Conservation (phyloP, 2,113 vertebrate genomes). For the Alces alces region DNA sequence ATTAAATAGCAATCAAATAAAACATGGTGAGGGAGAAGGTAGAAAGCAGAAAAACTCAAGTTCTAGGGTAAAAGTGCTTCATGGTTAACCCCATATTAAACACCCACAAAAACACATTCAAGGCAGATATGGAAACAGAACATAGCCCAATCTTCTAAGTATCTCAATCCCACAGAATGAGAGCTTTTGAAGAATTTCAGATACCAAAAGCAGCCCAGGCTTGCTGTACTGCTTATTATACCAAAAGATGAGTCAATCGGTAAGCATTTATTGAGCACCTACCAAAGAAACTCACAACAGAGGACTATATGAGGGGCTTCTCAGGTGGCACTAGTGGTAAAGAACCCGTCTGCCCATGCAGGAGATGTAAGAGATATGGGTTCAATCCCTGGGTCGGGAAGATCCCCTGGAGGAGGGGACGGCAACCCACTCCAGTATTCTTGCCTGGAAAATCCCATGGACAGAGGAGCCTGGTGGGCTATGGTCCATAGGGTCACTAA, state of each 20-base stretch:
- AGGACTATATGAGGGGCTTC: neutral
- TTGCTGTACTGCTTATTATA: neutral
- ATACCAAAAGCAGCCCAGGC: neutral
- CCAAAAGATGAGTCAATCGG: neutral
- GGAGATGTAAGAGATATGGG: neutral
- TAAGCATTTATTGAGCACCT: constrained; percentile 37
- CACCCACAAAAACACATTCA: neutral
- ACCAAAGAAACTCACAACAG: neutral
- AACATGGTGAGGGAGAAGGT: neutral
- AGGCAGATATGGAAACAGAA: neutral
- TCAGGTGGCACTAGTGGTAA: neutral
- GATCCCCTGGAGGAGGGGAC: neutral
- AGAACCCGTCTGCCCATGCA: neutral
- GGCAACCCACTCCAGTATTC: neutral
- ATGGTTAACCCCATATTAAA: neutral
- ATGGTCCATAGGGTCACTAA: neutral
- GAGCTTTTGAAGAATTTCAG: constrained; percentile 17
- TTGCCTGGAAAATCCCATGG: neutral
- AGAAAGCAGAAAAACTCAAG: neutral
- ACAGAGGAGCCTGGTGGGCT: neutral
- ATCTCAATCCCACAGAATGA: neutral
- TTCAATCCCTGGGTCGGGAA: neutral
- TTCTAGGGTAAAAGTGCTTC: neutral
- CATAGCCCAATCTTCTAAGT: neutral
- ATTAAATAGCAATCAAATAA: constrained; percentile 3